Evolutionary conservation across 2,113 vertebrate genomes (phyloP), one percentile per base, ranked within the genome.

Genomic region (Gavialis gangeticus): DNA sequence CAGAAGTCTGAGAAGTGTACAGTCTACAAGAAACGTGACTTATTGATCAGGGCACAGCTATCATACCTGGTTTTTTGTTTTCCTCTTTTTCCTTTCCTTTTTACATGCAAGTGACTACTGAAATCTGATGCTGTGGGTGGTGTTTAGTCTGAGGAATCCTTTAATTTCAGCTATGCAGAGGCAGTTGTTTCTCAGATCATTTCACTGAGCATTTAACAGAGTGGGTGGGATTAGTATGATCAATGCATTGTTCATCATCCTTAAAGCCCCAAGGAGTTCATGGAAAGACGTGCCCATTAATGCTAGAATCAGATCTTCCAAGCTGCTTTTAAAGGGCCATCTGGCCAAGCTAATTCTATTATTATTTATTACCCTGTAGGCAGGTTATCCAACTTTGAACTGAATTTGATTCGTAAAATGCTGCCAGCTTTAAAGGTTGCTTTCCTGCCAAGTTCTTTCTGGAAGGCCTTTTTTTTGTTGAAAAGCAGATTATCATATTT

Each of bases 1-100:
- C 46, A 28, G 5, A 3, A 24, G 62, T 28, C 77, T 10, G 25
- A 30, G 19, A 28, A 17, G 0, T 56, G 22, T 14, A 22, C 28
- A 1, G 28, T 17, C 0, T 0, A 1, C 19, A 76, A 10, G 37
- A 71, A 34, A 5, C 0, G 3, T 66, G 30, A 5, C 59, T 22
- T 73, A 86, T 0, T 1, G 54, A 59, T 21, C 34, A 16, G 63
- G 10, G 76, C 25, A 18, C 2, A 11, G 69, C 80, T 84, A 78
- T 59, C 54, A 66, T 1, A 75, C 54, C 24, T 28, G 54, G 9
- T 46, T 46, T 5, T 37, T 34, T 34, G 18, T 19, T 69, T 30
- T 19, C 34, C 66, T 34, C 19, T 16, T 12, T 69, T 17, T 75
- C 21, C 15, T 27, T 56, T 11, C 25, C 60, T 75, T 55, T 25